Evolutionary conservation across 2,888 invertebrate genomes (phyloP), one percentile per base, ranked within the genome.

Genomic region (Diloba caeruleocephala): DNA sequence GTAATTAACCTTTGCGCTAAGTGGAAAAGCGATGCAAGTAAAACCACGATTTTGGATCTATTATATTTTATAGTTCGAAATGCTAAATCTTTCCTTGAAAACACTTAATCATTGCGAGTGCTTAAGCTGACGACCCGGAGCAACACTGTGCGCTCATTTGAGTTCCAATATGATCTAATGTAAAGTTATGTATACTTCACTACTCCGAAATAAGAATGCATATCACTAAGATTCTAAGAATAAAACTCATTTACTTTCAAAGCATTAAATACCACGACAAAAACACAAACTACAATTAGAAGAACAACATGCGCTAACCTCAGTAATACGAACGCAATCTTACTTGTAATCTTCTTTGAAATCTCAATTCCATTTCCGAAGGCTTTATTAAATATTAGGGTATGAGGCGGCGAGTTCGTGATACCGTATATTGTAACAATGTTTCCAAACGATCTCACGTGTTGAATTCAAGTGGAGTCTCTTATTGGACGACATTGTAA

Each of bases 401-500:
- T 42, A 25, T 42, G 26, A 45, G 33, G 45, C 50, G 45, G 37
- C 41, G 46, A 48, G 53, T 41, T 38, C 14, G 36, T 48, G 41
- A 51, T 69, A 60, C 45, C 50, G 39, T 62, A 68, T 50, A 67
- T 52, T 50, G 54, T 59, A 50, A 63, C 48, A 61, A 71, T 61
- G 68, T 60, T 75, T 70, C 59, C 44, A 60, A 78, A 74, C 75
- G 79, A 75, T 62, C 68, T 72, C 61, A 77, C 78, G 71, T 76
- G 75, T 62, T 63, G 58, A 65, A 65, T 67, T 55, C 60, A 68
- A 72, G 61, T 52, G 43, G 41, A 57, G 51, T 49, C 60, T 65
- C 44, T 72, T 76, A 80, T 79, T 79, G 69, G 55, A 74, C 64
- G 75, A 64, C 74, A 68, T 71, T 71, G 77, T 74, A 65, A 56